Evolutionary conservation across 2,113 vertebrate species (phyloP), one percentile per base, ranked within the genome.

Genomic region (Neolamprologus toae): DNA sequence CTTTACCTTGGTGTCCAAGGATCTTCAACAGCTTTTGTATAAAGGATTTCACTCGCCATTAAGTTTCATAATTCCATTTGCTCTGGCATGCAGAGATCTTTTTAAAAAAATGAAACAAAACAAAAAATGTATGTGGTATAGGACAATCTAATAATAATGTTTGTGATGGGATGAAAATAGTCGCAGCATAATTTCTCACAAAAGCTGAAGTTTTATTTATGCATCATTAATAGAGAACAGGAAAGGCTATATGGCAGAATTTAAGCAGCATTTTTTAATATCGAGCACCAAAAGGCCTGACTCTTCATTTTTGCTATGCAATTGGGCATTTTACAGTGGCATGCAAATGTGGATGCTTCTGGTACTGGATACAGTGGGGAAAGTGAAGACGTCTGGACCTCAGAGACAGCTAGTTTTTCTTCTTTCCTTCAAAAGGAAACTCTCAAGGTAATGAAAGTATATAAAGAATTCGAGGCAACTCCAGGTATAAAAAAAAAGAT

Each of bases 11-110:
- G 51, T 89, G 80, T 76, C 81, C 85, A 88, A 85, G 78, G 53
- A 84, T 86, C 82, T 87, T 86, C 35, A 37, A 55, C 7, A 42
- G 5, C 53, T 81, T 40, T 59, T 68, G 47, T 47, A 88, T n/a
- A 73, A 79, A 86, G 42, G 10, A 53, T 7, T 6, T 85, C 59
- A 23, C 40, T 53, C 3, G 2, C 40, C 33, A 68, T 90, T 89
- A 40, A 49, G 59, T 90, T 92, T 83, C 14, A 53, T 82, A 90
- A 83, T 28, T 33, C 84, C 33, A 73, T 90, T 92, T 81, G 89
- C 55, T 26, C 14, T 40, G 8, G 6, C 19, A 86, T 76, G 76
- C 23, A 88, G 53, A 59, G 45, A 73, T 59, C 35, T 14, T 76
- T n/a, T 28, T 16, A 53, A 80, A 53, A 63, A 66, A 37, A 55